These are phyloP conservation scores for Mus pahari DNA, from an alignment of 2,113 vertebrate species.

Conservation along the genomic window DNA sequence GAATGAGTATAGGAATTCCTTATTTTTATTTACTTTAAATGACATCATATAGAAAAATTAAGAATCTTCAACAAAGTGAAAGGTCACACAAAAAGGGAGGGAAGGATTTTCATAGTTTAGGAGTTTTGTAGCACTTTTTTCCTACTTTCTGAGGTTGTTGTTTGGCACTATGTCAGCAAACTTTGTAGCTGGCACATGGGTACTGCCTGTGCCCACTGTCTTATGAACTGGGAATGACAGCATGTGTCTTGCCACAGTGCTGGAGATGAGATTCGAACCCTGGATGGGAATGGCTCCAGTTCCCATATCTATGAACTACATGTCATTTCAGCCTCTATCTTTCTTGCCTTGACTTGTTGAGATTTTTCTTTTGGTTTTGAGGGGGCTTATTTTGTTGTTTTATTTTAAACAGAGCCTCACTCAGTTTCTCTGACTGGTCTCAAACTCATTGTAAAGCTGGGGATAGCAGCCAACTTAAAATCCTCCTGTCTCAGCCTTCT, in stretches of 20 bases:
- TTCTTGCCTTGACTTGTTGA: background rate
- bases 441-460: background rate
- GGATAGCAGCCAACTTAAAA: background rate
- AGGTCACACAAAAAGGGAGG: background rate
- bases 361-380: background rate
- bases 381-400: background rate
- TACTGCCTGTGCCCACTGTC: background rate
- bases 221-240: background rate
- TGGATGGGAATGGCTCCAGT: background rate
- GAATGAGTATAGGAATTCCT: background rate
- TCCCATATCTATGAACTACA: background rate
- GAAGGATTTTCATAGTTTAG: background rate
- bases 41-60: background rate
- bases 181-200: background rate
- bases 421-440: background rate
- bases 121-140: background rate
- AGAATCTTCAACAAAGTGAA: background rate
- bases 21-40: conserved; percentile 43
- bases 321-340: background rate
- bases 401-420: background rate
- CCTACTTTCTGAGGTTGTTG: background rate
- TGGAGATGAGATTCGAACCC: background rate
- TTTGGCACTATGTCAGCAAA: background rate
- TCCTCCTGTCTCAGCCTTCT: background rate
- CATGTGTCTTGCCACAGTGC: background rate